Base-by-base conservation (phyloP, 2,113 vertebrate species). In the Lasiurus borealis region DNA sequence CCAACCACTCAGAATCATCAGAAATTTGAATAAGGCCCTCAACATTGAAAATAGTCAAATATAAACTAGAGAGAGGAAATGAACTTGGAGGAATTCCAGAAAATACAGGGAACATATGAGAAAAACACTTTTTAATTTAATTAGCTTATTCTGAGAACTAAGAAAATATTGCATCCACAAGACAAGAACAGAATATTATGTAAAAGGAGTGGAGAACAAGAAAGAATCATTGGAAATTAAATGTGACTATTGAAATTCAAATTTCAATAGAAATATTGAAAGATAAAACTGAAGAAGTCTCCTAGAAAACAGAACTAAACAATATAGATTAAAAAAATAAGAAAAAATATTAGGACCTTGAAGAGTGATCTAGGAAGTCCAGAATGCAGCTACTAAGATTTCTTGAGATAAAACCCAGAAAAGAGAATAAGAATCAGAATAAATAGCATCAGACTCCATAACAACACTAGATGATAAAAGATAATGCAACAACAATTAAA, bases 151-250 rank as follows among this genome's bases (percentile, higher is more conserved):
- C 18, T 81, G 14, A 92, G 87, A 87, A 91, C 54, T 68, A 81
- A 89, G 36, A 93, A 62, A 93, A 77, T 68, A 81, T 19, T 64
- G 23, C 78, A 71, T 90, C 31, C n/a, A 72, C 36, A 81, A 92
- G 86, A 90, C 59, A 90, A 88, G 50, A 94, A 77, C 25, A 76
- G 69, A 69, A 75, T 90, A 95, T 72, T 80, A 72, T 48, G n/a
- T 89, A 93, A 96, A 93, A 95, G 80, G 66, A 95, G 31, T 84
- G 50, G 34, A 85, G 80, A 93, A 86, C 18, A 87, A 82, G 12
- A 87, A 87, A 64, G 52, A 93, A 68, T 92, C 77, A 25, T 44
- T 87, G 57, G 27, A 94, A 83, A 96, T 85, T 72, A 88, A 94
- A 80, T 86, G 40, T 78, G 54, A 83, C 69, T 90, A 77, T 57